A percentile compares a stretch with the other conserved stretches of the same genome.
These are phyloP conservation scores for Phataginus tricuspis DNA, from an alignment of 2,797 vertebrate genomes.

Conservation along the genomic window DNA sequence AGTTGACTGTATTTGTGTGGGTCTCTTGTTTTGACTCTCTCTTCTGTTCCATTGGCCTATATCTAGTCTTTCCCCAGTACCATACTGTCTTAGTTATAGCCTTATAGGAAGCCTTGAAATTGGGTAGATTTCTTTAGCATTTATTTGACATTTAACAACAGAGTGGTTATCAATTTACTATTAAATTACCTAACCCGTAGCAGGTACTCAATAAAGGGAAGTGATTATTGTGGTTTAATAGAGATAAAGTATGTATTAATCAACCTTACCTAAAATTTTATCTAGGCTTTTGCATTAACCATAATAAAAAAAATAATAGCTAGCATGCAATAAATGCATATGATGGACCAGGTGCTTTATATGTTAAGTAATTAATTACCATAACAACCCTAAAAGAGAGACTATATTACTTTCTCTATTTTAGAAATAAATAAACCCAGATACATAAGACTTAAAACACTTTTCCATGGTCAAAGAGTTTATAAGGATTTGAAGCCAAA, in stretches of 20 bases:
- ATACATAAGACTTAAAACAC: neutral
- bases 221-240: neutral
- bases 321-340: neutral
- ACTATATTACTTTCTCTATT: neutral
- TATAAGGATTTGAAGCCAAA: neutral
- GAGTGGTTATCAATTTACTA: neutral
- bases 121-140: neutral
- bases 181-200: neutral
- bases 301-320: neutral
- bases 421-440: conserved; percentile 9
- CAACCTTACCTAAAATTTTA: neutral
- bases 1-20: neutral
- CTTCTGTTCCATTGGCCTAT: neutral
- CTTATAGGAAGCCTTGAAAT: neutral
- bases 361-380: neutral
- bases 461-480: neutral
- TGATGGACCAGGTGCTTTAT: neutral
- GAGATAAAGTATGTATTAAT: neutral
- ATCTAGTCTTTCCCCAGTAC: neutral
- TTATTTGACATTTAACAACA: conserved; percentile 22
- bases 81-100: neutral
- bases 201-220: neutral
- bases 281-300: neutral
- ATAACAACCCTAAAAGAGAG: neutral
- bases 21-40: neutral